Evolutionary conservation across 2,113 vertebrate species (phyloP).

Genomic region (Platichthys stellatus): DNA sequence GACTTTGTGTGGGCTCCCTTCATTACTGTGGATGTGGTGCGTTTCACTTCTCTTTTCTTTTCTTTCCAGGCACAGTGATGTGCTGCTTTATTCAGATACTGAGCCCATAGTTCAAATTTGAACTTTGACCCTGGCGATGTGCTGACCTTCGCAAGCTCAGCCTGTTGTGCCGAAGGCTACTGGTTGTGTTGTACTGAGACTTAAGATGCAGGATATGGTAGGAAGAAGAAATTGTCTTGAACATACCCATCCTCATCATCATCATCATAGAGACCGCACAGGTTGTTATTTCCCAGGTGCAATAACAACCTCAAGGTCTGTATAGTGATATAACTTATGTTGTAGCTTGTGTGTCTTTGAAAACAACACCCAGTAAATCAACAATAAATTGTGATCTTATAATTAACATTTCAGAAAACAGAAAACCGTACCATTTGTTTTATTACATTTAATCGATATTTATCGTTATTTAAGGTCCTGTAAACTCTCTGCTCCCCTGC

Average conservation of each 20-base stretch:
- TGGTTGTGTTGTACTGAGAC: neutral
- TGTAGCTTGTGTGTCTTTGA: neutral
- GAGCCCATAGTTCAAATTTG: neutral
- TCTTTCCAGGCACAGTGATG: too few relatives aligned
- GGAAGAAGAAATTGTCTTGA: neutral
- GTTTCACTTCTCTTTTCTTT: too few relatives aligned
- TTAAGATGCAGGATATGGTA: neutral
- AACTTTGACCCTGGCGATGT: neutral
- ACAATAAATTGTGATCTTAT: too few relatives aligned
- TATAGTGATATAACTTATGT: neutral
- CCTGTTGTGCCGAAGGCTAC: neutral
- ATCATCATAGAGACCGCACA: too few relatives aligned
- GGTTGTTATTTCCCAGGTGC: neutral
- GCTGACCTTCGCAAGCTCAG: neutral
- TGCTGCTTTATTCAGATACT: neutral
- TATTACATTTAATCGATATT: too few relatives aligned
- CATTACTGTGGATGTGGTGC: neutral
- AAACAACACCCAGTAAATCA: too few relatives aligned
- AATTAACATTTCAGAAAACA: too few relatives aligned
- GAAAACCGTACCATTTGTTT: too few relatives aligned
- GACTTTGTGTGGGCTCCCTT: neutral
- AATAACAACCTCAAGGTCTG: neutral
- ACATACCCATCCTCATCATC: too few relatives aligned
- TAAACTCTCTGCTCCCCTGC: neutral
- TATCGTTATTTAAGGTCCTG: neutral